These are phyloP conservation scores for Halichoerus grypus DNA, from an alignment of 2,113 vertebrate genomes.

Conservation along the genomic window DNA sequence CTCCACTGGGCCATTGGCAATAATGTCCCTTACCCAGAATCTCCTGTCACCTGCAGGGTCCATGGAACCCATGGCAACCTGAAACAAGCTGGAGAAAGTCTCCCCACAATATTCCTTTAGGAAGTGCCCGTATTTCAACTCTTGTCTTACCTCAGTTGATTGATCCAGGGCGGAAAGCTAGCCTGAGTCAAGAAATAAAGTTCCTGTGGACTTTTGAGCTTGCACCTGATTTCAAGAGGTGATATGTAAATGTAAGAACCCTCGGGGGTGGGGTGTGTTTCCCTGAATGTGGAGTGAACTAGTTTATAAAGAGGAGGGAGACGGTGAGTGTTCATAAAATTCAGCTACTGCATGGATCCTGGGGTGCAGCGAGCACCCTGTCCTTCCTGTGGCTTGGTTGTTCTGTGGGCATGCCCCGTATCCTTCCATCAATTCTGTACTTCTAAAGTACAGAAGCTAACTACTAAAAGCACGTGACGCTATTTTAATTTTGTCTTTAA, in stretches of 20 bases:
- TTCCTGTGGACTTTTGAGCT: background rate
- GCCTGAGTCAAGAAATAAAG: background rate
- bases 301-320: background rate
- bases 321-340: background rate
- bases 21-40: background rate
- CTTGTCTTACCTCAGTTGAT: background rate
- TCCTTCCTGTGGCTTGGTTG: no score
- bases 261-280: fast-evolving
- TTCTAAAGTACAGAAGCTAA: background rate
- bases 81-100: background rate
- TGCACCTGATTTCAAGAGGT: background rate
- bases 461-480: background rate
- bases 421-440: background rate
- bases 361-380: background rate
- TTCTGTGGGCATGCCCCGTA: background rate
- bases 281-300: background rate
- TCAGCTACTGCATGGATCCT: background rate
- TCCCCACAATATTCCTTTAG: no score
- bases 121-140: background rate
- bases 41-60: background rate
- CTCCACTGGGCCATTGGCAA: no score
- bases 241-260: background rate
- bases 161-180: background rate
- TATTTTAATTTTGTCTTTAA: background rate
- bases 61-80: background rate